Conservation (phyloP, 2,888 invertebrate species). For the Leucoma salicis region DNA sequence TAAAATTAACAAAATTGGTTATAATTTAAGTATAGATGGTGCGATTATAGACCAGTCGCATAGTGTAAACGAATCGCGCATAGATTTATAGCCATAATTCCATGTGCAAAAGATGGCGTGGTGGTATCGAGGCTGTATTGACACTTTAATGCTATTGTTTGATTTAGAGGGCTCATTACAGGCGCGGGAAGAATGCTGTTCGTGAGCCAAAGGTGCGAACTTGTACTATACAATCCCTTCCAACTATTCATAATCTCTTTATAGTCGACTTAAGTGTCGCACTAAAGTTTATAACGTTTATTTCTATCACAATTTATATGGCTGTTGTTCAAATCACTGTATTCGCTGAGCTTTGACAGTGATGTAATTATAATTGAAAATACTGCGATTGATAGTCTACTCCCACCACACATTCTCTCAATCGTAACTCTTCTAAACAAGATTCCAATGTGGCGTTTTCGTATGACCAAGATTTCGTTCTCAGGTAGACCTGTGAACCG, state of each 20-base stretch:
- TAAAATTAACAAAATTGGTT: too few relatives aligned
- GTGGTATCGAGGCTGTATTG: constrained; percentile 78
- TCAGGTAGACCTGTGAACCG: too few relatives aligned
- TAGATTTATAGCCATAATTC: constrained; percentile 77
- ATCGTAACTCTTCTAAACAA: too few relatives aligned
- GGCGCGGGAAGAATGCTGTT: constrained; percentile 65
- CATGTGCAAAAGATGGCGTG: constrained; percentile 73
- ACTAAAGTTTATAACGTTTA: constrained; percentile 28
- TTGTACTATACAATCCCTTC: constrained; percentile 36
- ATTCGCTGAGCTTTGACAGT: too few relatives aligned
- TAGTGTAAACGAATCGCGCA: constrained; percentile 52
- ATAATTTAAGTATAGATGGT: too few relatives aligned
- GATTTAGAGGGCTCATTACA: constrained; percentile 80
- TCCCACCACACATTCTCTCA: too few relatives aligned
- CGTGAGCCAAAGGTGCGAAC: constrained; percentile 62
- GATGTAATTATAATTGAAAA: too few relatives aligned
- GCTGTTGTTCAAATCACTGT: constrained; percentile 14
- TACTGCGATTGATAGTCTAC: too few relatives aligned
- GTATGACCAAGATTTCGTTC: too few relatives aligned
- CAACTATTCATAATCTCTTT: constrained; percentile 57
- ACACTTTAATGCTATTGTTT: constrained; percentile 82
- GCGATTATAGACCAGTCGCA: constrained; percentile 39
- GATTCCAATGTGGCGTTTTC: too few relatives aligned
- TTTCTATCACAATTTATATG: constrained; percentile 32
- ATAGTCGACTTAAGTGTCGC: constrained; percentile 37